Base-by-base conservation (phyloP, 2,113 vertebrate genomes). In the Ptyas mucosa region DNA sequence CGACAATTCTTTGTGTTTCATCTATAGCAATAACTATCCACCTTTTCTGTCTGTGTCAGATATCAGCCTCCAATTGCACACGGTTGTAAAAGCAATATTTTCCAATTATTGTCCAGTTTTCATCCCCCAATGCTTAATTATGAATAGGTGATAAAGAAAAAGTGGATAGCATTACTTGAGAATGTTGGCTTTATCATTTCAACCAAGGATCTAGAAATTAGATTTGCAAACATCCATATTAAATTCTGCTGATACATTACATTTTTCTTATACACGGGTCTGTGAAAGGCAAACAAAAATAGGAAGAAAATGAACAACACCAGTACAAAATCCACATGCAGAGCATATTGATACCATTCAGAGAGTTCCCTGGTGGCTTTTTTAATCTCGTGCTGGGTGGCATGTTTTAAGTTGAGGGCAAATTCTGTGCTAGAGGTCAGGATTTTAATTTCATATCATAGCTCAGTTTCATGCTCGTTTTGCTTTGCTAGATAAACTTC, bases 401-500 rank as follows among this genome's bases (percentile, higher is more conserved):
- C 88, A 91, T 87, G 92, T 94, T 96, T 95, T 94, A 94, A 91
- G 58, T 91, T 95, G 90, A 96, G 95, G 94, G 89, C 92, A 94
- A 94, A 39, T 92, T 85, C 95, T 95, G 90, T 93, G 55, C 90
- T 94, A 87, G 93, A 96, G 95, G 96, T 96, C 95, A 96, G 89
- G 88, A 94, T 95, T 97, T 96, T 96, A 92, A 97, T 97, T 97
- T 97, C 53, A 3, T 96, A 92, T 89, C 94, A 85, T 89, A 87
- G 55, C 52, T 95, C 95, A 89, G 39, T n/a, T 93, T 91, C 89
- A 81, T 54, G 89, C 93, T 96, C 96, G 91, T 86, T 91, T 95
- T 58, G 81, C 92, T 94, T 94, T 88, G 52, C 94, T 85, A 29
- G 0, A 9, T 95, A 96, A 96, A 96, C 93, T 89, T 94, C 89